Evolutionary conservation across 1,140 invertebrate genomes (phyloP), one percentile per base, ranked within the genome.

Genomic region (Drosophila melanica): DNA sequence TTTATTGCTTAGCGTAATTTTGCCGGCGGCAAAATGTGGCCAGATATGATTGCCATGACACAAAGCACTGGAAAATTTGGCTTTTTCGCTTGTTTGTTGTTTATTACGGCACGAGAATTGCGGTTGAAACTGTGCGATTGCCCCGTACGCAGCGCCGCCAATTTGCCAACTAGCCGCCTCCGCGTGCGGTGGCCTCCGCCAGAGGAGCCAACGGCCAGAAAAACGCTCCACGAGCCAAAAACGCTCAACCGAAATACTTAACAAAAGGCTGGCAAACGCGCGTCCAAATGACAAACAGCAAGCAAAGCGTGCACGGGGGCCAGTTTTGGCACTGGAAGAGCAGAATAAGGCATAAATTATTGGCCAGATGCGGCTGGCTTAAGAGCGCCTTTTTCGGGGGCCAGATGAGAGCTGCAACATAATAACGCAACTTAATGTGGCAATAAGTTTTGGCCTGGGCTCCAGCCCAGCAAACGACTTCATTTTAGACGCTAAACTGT

Each of bases 351-450:
- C 65, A 75, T 64, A 54, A 75, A 69, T 75, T 63, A 72, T 67
- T 18, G 41, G n/a, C 35, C 45, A 30, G 23, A 41, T 44, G 14
- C 18, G 41, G 42, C 30, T 50, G 47, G 41, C 65, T 65, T 71
- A 75, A 75, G 67, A 70, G 72, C 35, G 12, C 33, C 30, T 35
- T 12, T 58, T 44, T 51, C 35, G 48, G 54, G 23, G 54, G 54
- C 27, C 54, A 59, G 33, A 42, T 50, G 51, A 62, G 51, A 65
- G 60, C 35, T 30, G 45, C 59, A 75, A 71, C 67, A 64, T 69
- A 68, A 73, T 73, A 68, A 48, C 20, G 64, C 70, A 60, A 73
- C 55, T 60, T 73, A 68, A 73, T 55, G 70, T 68, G 64, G 55
- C 55, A 42, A 54, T 54, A 58, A 67, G 53, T 35, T 23, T 60